Conservation (phyloP, 2,888 invertebrate species). For the Emmelina monodactyla region DNA sequence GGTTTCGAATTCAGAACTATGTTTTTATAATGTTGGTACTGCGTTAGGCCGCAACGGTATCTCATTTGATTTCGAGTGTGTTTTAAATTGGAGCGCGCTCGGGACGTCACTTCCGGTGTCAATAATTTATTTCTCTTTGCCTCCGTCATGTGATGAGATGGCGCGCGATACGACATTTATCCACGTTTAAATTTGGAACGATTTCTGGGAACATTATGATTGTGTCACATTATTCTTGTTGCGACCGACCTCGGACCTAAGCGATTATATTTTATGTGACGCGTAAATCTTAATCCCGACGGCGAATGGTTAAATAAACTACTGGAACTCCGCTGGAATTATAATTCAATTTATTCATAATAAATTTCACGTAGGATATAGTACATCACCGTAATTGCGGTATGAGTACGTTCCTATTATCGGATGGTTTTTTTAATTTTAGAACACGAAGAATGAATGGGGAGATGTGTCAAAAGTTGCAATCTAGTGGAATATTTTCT, state of each 20-base stretch:
- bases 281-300: slow-evolving; percentile 3
- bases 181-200: slow-evolving; percentile 51
- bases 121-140: slow-evolving; percentile 60
- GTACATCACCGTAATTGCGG: too few relatives aligned
- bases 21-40: too few relatives aligned
- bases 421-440: too few relatives aligned
- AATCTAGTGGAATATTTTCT: too few relatives aligned
- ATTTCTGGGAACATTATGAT: slow-evolving; percentile 48
- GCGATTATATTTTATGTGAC: slow-evolving; percentile 5
- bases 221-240: slow-evolving; percentile 36
- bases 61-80: slow-evolving; percentile 26
- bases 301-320: too few relatives aligned
- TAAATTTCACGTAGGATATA: too few relatives aligned
- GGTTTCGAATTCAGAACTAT: too few relatives aligned
- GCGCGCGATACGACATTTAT: slow-evolving; percentile 54
- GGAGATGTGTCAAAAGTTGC: too few relatives aligned
- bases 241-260: slow-evolving; percentile 18
- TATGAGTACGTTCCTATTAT: too few relatives aligned
- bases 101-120: slow-evolving; percentile 62
- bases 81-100: slow-evolving; percentile 55
- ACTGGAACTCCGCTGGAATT: too few relatives aligned
- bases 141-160: slow-evolving; percentile 54
- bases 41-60: slow-evolving; percentile 3
- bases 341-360: too few relatives aligned
- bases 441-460: too few relatives aligned